Base-by-base conservation (phyloP, 2,888 invertebrate genomes). In the Chymomyza fuscimana region DNA sequence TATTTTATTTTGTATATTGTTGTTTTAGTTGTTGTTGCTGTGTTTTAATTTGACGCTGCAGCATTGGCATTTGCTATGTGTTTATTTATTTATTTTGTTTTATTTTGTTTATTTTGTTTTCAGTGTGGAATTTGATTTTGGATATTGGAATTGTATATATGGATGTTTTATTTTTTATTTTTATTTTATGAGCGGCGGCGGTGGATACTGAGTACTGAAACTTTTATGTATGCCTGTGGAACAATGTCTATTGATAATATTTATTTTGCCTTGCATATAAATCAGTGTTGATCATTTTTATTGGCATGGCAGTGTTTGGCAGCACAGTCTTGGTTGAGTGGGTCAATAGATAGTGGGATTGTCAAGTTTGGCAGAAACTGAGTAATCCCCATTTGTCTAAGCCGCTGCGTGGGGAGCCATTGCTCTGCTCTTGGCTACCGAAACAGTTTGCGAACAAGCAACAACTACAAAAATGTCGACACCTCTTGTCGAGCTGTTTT, bases 231-330 rank as follows among this genome's bases (percentile, higher is more conserved):
- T 9, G 54, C 12, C 7, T 54, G 54, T 54, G 54, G 16, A 10
- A 72, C 82, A 79, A 61, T 64, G 76, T 73, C 86, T 82, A 82
- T 87, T 80, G 80, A 88, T 78, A 87, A 82, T 86, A 83, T 80
- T 88, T 76, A 68, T 74, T 72, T 85, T 81, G 82, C 87, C 88
- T 86, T 87, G 88, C 87, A 81, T 89, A 89, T 81, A 87, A 87
- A 89, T 87, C 89, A 80, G 71, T 79, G 78, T 89, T 89, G 89
- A 81, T 79, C 78, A 79, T 65, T 78, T 72, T 86, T 86, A 78
- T 81, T 78, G 86, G 86, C 83, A 86, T 83, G 51, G 36, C 6
- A 32, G 7, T 16, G 15, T 19, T 54, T 54, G 52, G 51, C 51
- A 25, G 7, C 36, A 36, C 51, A 51, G 51, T n/a, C 2, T 6